These are phyloP conservation scores for Malacosoma neustria DNA, from an alignment of 2,888 invertebrate species.

Conservation along the genomic window DNA sequence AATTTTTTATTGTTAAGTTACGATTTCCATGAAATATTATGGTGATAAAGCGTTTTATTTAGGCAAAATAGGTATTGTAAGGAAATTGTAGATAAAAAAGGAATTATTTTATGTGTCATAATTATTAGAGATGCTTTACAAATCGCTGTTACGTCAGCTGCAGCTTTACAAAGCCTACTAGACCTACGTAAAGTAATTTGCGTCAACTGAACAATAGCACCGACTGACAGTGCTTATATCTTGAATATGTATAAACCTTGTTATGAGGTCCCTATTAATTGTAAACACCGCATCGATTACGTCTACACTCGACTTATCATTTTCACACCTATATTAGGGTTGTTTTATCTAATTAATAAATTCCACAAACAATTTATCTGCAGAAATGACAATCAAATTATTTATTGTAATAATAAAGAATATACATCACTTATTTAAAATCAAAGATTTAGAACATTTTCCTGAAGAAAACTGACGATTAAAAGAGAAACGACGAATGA, in stretches of 20 bases:
- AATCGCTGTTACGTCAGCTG: not conserved
- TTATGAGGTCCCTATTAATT: conserved; percentile 55
- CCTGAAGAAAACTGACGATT: too few relatives aligned
- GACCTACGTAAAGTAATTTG: conserved; percentile 58
- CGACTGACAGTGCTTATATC: conserved; percentile 50
- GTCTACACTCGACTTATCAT: conserved; percentile 41
- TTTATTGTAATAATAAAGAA: too few relatives aligned
- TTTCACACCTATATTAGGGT: conserved; percentile 58
- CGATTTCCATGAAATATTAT: too few relatives aligned
- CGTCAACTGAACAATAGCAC: conserved; percentile 50
- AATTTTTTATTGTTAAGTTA: too few relatives aligned
- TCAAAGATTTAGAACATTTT: too few relatives aligned
- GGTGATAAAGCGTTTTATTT: too few relatives aligned
- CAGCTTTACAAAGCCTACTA: conserved; percentile 4
- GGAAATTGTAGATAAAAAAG: too few relatives aligned
- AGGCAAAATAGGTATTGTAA: too few relatives aligned
- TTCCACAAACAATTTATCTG: not conserved
- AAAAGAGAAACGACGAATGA: not conserved
- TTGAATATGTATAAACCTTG: conserved; percentile 61
- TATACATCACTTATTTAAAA: too few relatives aligned
- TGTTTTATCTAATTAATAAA: conserved; percentile 13
- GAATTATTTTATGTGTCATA: too few relatives aligned
- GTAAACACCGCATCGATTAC: conserved; percentile 32
- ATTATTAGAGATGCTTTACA: too few relatives aligned
- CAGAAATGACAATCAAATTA: too few relatives aligned